Percentiles rank a stretch among this genome's conserved stretches.
Evolutionary conservation across 2,113 vertebrate species (phyloP).

Genomic region (Sterrhoptilus dennistouni): DNA sequence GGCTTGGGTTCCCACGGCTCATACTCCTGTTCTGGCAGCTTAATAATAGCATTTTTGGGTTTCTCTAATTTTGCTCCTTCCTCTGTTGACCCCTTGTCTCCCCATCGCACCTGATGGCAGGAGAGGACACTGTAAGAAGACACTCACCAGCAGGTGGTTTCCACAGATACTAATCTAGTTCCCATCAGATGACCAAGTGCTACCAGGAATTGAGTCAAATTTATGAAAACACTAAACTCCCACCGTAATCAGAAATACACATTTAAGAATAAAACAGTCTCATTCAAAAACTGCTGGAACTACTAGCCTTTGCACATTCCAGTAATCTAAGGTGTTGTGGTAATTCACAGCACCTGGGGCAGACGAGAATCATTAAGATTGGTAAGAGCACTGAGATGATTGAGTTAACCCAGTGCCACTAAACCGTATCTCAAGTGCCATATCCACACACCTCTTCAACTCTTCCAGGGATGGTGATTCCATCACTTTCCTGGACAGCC

Average conservation of each 20-base stretch:
- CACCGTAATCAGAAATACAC: neutral
- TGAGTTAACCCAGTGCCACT: neutral
- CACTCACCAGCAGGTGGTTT: neutral
- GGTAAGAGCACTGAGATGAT: neutral
- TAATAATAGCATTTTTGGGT: constrained; percentile 88
- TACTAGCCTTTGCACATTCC: neutral
- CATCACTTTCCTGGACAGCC: neutral
- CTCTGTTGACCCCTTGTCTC: constrained; percentile 88
- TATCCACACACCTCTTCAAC: neutral
- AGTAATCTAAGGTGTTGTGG: neutral
- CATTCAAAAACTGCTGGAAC: neutral
- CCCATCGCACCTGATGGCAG: constrained; percentile 83
- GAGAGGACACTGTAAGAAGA: neutral
- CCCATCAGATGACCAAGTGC: neutral
- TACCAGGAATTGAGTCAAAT: neutral
- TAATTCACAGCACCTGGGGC: neutral
- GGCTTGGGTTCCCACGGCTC: constrained; percentile 85
- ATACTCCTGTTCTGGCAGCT: constrained; percentile 88
- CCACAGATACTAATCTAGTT: neutral
- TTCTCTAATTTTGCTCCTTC: constrained; percentile 90
- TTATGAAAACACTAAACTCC: neutral
- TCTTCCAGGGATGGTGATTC: neutral
- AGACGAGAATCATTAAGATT: neutral
- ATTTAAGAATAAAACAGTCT: neutral
- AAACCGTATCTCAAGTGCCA: neutral